Conservation (phyloP, 2,888 invertebrate species). For the Seladonia tumulorum region DNA sequence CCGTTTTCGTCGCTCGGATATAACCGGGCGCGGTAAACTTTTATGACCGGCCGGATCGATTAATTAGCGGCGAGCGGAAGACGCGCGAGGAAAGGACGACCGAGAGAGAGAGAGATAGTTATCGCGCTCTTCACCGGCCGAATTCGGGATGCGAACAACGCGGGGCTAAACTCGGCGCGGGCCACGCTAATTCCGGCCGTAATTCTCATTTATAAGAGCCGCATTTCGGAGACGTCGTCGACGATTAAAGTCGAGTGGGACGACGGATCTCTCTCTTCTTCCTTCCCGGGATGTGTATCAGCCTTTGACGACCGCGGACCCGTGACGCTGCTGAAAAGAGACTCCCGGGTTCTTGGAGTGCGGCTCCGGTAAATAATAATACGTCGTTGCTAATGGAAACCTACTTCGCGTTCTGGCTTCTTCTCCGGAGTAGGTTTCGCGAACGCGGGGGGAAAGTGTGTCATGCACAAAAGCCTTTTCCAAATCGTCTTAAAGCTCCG, state of each 20-base stretch:
- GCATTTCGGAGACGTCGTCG: constrained; percentile 1
- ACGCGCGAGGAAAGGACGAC: neutral
- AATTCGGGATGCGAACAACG: neutral
- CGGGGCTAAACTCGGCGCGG: neutral
- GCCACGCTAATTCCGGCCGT: neutral
- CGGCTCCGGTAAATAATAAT: constrained; percentile 70
- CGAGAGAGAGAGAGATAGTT: neutral
- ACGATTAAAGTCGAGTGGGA: constrained; percentile 2
- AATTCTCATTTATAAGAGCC: neutral
- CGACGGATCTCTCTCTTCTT: neutral
- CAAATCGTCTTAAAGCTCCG: constrained; percentile 71
- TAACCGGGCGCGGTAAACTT: constrained; percentile 32
- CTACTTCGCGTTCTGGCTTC: constrained; percentile 72
- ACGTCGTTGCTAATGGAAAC: constrained; percentile 73
- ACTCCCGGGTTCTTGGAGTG: constrained; percentile 66
- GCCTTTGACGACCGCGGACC: constrained; percentile 38
- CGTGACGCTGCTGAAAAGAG: constrained; percentile 61
- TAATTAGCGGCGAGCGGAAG: constrained; percentile 11
- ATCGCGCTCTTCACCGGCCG: neutral
- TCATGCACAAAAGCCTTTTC: constrained; percentile 73
- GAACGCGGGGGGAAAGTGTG: constrained; percentile 68
- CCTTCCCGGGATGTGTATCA: neutral
- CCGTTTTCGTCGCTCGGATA: constrained; percentile 24
- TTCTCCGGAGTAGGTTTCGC: constrained; percentile 72
- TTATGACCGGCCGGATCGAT: constrained; percentile 35